Evolutionary conservation across 2,797 vertebrate genomes (phyloP), one percentile per base, ranked within the genome.

Genomic region (Odontamblyopus lacepedii): DNA sequence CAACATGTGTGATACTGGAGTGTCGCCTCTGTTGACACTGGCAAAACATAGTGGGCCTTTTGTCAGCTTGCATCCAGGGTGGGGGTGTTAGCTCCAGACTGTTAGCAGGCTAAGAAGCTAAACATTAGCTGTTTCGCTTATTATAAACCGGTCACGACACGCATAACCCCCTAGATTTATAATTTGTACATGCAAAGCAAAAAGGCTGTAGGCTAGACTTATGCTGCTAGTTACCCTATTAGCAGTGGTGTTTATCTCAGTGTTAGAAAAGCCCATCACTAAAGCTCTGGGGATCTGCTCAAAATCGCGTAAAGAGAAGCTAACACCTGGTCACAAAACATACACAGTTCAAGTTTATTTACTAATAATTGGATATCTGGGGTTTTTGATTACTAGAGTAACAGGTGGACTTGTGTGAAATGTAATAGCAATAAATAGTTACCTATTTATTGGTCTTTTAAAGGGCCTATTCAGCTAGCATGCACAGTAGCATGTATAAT

Each of bases 271-370:
- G 84, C 85, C 87, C 82, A 82, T 5, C 53, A 69, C 67, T 72
- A 77, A 69, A 83, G 67, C 82, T 75, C 72, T 51, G 1, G 15
- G 75, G 71, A 80, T 71, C 74, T 70, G 27, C 63, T 64, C 67
- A 82, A 88, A 87, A 89, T 90, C 88, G 86, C 91, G 88, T 87
- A 81, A 67, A 81, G 59, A 69, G 32, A 32, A 69, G 12, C 44
- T 71, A 18, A 63, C 77, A 51, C 59, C 23, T 72, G 2, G 2
- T 30, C 23, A 2, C 12, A n/a, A 35, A 35, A 35, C 18, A 18
- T 62, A 4, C 13, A 57, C 15, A 26, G 16, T n/a, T n/a, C 0
- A 19, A n/a, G n/a, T 15, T 27, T 0, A 8, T 67, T 19, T 63
- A 53, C 15, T 30, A 5, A 2, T 32, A 30, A 3, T 41, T 44